Evolutionary conservation across 2,888 invertebrate genomes (phyloP).

Genomic region (Rhynchonema sp.): DNA sequence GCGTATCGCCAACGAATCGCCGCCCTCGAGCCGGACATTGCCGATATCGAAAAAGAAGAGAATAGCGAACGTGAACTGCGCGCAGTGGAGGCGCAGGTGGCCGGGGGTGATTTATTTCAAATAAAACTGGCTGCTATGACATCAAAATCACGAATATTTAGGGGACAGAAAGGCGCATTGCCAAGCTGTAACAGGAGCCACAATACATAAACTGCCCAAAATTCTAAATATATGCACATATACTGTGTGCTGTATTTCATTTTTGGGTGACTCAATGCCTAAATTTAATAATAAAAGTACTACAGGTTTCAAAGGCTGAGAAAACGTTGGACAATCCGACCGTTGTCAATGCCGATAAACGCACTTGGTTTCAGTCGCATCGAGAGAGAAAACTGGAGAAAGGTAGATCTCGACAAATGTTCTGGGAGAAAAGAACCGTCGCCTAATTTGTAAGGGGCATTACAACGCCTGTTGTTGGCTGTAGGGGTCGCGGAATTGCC

Average conservation of each 20-base stretch:
- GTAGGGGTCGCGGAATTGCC: too few species aligned
- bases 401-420: too few species aligned
- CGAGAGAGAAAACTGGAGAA: constrained; percentile 50
- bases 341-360: constrained; percentile 10
- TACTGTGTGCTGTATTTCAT: too few species aligned
- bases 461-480: too few species aligned
- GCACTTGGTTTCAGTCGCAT: constrained; percentile 63
- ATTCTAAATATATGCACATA: too few species aligned
- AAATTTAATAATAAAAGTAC: not conserved
- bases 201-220: too few species aligned
- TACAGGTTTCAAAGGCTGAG: not conserved
- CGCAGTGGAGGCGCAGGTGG: constrained; percentile 13
- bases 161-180: too few species aligned
- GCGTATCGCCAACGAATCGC: constrained; percentile 59
- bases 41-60: constrained; percentile 61
- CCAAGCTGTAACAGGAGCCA: too few species aligned
- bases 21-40: constrained; percentile 56
- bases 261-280: too few species aligned
- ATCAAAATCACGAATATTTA: too few species aligned
- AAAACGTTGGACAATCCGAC: not conserved
- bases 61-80: constrained; percentile 28
- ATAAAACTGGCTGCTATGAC: too few species aligned
- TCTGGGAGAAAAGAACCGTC: not conserved
- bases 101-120: too few species aligned
- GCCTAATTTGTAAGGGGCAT: not conserved